A percentile compares a stretch with the other conserved stretches of the same genome.
These are phyloP conservation scores for Acanthosepion pharaonis DNA, from an alignment of 2,888 invertebrate species.

Conservation along the genomic window DNA sequence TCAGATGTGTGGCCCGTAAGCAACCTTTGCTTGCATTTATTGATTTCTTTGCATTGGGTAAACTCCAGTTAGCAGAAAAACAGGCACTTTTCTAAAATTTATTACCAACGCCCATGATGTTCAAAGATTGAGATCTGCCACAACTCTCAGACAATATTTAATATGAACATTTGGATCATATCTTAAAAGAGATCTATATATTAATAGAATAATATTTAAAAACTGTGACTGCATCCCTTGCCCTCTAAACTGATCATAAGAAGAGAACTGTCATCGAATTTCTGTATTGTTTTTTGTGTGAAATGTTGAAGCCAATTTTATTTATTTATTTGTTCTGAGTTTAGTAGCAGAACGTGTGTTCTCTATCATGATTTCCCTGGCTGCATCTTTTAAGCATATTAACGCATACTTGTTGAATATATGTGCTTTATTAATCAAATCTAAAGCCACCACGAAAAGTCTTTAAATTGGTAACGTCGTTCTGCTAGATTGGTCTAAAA, in stretches of 20 bases:
- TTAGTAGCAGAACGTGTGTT: too few relatives aligned
- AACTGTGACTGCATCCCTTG: background rate
- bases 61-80: background rate
- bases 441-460: too few relatives aligned
- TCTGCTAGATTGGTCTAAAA: too few relatives aligned
- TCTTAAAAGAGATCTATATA: background rate
- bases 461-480: too few relatives aligned
- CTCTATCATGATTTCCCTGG: too few relatives aligned
- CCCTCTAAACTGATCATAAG: background rate
- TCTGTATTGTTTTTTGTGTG: background rate
- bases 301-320: too few relatives aligned
- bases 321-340: too few relatives aligned
- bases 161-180: background rate
- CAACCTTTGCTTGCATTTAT: background rate
- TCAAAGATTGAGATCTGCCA: background rate
- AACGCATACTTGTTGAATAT: too few relatives aligned
- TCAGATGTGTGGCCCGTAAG: background rate
- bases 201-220: background rate
- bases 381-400: too few relatives aligned
- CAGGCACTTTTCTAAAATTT: background rate
- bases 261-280: background rate
- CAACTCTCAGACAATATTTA: background rate
- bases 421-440: too few relatives aligned
- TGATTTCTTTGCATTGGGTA: background rate
- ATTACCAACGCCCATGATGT: background rate